Conservation (phyloP, 2,113 vertebrate species). For the Plectropomus leopardus region DNA sequence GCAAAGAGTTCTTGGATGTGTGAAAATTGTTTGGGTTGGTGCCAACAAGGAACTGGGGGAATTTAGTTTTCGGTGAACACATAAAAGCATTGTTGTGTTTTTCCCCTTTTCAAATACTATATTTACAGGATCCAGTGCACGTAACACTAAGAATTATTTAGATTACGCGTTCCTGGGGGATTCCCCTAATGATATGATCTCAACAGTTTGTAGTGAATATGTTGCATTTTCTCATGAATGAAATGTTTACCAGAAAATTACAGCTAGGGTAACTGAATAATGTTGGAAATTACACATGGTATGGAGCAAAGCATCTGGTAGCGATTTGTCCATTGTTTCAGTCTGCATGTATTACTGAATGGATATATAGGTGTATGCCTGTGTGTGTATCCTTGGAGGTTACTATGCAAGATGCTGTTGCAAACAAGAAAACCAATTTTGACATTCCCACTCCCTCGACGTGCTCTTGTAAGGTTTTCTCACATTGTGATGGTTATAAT, state of each 20-base stretch:
- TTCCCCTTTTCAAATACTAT: not conserved
- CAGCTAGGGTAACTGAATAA: slow-evolving; percentile 26
- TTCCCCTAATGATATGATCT: not conserved
- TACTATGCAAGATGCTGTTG: no score
- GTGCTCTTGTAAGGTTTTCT: not conserved
- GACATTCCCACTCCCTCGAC: not conserved
- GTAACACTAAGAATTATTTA: not conserved
- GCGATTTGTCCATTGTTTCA: not conserved
- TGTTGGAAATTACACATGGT: not conserved
- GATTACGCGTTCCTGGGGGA: not conserved
- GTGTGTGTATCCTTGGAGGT: no score
- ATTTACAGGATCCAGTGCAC: not conserved
- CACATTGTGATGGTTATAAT: not conserved
- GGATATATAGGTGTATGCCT: not conserved
- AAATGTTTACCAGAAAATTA: slow-evolving; percentile 11
- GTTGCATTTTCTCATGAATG: slow-evolving; percentile 5
- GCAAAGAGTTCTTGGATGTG: not conserved
- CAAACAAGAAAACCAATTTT: not conserved
- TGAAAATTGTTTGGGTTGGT: not conserved
- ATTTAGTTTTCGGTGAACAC: not conserved
- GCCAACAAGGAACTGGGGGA: not conserved
- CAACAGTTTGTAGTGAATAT: not conserved
- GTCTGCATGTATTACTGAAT: slow-evolving; percentile 3
- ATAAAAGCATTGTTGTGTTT: not conserved
- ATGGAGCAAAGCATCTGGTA: slow-evolving; percentile 45